phyloP scores from a whole-genome alignment of 1,140 invertebrate species.

The Hormaphis cornu region DNA sequence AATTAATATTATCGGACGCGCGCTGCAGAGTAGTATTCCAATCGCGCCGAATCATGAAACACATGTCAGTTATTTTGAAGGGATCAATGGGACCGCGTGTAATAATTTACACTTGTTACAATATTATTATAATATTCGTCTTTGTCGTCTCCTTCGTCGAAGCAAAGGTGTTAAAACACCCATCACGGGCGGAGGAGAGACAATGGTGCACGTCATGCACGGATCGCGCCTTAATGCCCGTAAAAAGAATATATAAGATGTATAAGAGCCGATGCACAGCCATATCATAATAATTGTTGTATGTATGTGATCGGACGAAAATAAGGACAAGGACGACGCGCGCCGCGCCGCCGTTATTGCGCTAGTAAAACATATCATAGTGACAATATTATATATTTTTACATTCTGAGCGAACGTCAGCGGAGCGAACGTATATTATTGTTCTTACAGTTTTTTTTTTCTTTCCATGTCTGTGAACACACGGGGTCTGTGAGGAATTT shows the following conservation, averaged over 20 bases:
- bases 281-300: not conserved
- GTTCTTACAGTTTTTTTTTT: no score
- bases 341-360: not conserved
- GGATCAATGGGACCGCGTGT: not conserved
- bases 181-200: no score
- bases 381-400: no score
- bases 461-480: no score
- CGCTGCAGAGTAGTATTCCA: no score
- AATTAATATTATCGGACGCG: no score
- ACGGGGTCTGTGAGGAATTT: no score
- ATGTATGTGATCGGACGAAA: slow-evolving; percentile 16
- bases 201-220: slow-evolving; percentile 15
- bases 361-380: no score
- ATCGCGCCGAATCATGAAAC: not conserved
- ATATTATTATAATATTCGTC: not conserved
- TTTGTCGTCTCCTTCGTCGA: not conserved
- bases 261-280: no score
- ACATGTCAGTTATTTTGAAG: not conserved
- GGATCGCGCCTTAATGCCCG: slow-evolving; percentile 6
- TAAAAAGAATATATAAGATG: not conserved
- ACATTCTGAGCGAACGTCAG: no score
- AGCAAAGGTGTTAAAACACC: slow-evolving; percentile 1
- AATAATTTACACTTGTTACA: no score
- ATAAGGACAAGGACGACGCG: slow-evolving; percentile 22
- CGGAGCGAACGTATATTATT: no score